Conservation (phyloP, 2,888 invertebrate genomes). For the Anthrax anthrax region DNA sequence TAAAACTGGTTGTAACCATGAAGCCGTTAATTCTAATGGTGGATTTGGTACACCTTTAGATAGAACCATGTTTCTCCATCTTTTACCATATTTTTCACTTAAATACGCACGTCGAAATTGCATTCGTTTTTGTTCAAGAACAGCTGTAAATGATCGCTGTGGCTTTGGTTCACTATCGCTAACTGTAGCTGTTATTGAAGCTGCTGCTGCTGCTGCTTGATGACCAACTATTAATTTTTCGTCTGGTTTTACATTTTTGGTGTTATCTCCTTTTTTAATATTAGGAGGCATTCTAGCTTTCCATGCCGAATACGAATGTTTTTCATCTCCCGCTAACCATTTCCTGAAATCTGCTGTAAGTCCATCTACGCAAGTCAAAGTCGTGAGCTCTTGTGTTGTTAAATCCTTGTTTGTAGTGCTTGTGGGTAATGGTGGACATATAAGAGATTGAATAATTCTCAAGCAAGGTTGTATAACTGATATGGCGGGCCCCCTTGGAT, state of each 20-base stretch:
- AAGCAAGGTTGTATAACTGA: constrained; percentile 86
- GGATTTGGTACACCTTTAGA: constrained; percentile 27
- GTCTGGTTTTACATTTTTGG: constrained; percentile 18
- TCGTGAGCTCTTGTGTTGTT: constrained; percentile 38
- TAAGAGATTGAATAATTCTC: constrained; percentile 73
- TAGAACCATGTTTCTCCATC: constrained; percentile 43
- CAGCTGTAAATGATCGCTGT: constrained; percentile 10
- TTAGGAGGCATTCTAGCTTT: constrained; percentile 44
- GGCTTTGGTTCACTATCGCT: constrained; percentile 9
- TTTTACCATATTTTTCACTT: constrained; percentile 57
- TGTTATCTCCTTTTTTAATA: constrained; percentile 19
- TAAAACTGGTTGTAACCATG: constrained; percentile 81
- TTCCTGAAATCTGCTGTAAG: constrained; percentile 56
- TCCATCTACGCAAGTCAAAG: constrained; percentile 41
- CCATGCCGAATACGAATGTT: constrained; percentile 60
- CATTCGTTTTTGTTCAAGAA: constrained; percentile 27
- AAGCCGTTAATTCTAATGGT: constrained; percentile 41
- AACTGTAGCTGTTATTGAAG: constrained; percentile 17
- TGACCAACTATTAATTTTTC: constrained; percentile 12
- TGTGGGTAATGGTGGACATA: constrained; percentile 47
- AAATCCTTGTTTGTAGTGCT: constrained; percentile 43
- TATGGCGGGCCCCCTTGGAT: constrained; percentile 70
- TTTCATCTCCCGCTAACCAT: constrained; percentile 57
- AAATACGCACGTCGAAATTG: constrained; percentile 40
- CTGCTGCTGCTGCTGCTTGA: constrained; percentile 12